Base-by-base conservation (phyloP, 2,797 vertebrate genomes). In the Aeoliscus strigatus region DNA sequence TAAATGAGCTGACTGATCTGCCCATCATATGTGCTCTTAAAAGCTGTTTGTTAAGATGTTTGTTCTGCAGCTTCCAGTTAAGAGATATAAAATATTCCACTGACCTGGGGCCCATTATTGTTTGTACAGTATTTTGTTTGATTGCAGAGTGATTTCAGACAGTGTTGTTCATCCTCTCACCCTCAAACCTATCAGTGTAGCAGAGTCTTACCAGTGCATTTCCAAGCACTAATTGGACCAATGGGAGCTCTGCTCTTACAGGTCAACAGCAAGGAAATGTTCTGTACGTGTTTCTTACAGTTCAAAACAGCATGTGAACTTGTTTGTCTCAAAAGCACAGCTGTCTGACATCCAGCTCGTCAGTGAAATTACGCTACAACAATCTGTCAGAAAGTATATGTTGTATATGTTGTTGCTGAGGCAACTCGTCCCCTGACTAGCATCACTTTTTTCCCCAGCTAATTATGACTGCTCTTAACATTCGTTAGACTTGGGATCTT, bases 391-490 rank as follows among this genome's bases (percentile, higher is more conserved):
- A 36, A 46, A 39, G 39, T 3, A 37, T n/a, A n/a, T n/a, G n/a
- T n/a, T n/a, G n/a, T n/a, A n/a, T n/a, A n/a, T n/a, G 12, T 8
- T 44, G 6, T 53, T 5, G 1, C 39, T 39, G 36, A 61, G 33
- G 21, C 39, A 51, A 38, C 21, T 6, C 28, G 30, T 42, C n/a
- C 30, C 38, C 41, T 32, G n/a, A 50, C 38, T 39, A 44, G 39
- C 51, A 39, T 45, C 24, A 40, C 18, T 18, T 45, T 45, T 58
- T 58, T 34, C 51, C 36, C 37, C 15, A 41, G 39, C 39, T 68
- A 68, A 65, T 62, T 49, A 39, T 16, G 14, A 12, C 14, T 49
- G 18, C 8, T 30, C 35, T 56, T 47, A 39, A 52, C 28, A 40
- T 36, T 33, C 25, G 11, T 39, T 41, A 28, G 23, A 36, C 34